phyloP scores from a whole-genome alignment of 2,888 invertebrate species.

The Siphlonurus alternatus region DNA sequence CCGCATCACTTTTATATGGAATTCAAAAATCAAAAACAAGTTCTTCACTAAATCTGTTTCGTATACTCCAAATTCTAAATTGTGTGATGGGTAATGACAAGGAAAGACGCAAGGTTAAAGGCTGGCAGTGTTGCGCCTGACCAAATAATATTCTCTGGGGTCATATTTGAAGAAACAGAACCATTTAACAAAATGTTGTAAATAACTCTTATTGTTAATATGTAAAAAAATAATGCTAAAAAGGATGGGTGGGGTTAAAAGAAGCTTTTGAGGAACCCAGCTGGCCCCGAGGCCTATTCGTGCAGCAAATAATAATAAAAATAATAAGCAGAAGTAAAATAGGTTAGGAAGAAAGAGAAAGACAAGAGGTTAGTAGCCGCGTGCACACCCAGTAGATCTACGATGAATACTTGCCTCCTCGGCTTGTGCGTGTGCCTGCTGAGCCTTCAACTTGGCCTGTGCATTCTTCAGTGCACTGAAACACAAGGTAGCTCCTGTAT shows the following conservation, averaged over 20 bases:
- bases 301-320: conserved; percentile 10
- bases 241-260: conserved; percentile 42
- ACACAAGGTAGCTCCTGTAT: too few species aligned
- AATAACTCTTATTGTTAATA: background rate
- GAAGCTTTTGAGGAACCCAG: conserved; percentile 89
- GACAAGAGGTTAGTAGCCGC: conserved; percentile 12
- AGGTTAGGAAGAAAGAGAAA: conserved; percentile 3
- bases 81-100: background rate
- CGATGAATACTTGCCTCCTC: conserved; percentile 20
- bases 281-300: conserved; percentile 60
- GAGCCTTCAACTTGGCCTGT: conserved; percentile 78
- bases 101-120: background rate
- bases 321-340: conserved; percentile 10
- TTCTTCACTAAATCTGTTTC: background rate
- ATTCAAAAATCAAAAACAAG: background rate
- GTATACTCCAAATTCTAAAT: background rate
- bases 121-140: background rate
- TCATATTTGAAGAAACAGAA: background rate
- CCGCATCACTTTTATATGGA: background rate
- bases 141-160: background rate
- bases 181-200: background rate
- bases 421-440: conserved; percentile 62
- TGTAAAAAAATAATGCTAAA: background rate
- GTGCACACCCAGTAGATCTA: conserved; percentile 10
- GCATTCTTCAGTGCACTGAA: conserved; percentile 74